Conservation (phyloP, 2,888 invertebrate genomes). For the Luperina nickerlii region DNA sequence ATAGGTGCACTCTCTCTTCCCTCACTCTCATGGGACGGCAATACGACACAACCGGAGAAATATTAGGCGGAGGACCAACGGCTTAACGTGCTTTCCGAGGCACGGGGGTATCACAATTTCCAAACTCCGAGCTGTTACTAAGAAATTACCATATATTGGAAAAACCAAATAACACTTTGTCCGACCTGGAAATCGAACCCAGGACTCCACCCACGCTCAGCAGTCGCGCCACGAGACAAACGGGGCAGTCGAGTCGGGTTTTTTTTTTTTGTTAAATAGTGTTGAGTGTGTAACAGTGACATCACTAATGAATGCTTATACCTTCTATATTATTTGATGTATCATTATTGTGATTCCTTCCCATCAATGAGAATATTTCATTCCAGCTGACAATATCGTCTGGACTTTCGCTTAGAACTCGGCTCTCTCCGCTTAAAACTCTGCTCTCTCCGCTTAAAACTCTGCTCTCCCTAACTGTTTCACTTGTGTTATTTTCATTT, state of each 20-base stretch:
- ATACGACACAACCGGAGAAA: background rate
- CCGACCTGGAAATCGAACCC: background rate
- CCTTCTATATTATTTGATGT: constrained; percentile 69
- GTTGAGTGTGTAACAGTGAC: background rate
- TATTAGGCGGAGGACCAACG: background rate
- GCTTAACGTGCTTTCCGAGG: background rate
- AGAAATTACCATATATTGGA: background rate
- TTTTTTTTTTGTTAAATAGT: background rate
- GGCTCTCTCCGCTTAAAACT: constrained; percentile 80
- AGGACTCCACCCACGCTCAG: background rate
- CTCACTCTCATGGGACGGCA: background rate
- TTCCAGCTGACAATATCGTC: constrained; percentile 81
- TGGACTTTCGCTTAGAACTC: constrained; percentile 74
- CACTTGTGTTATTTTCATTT: constrained; percentile 70
- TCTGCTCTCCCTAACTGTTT: constrained; percentile 82
- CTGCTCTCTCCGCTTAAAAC: constrained; percentile 77
- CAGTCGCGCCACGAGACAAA: background rate
- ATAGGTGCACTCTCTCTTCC: background rate
- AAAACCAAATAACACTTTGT: background rate
- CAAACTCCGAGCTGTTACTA: background rate
- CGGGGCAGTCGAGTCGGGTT: background rate
- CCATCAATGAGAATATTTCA: constrained; percentile 84
- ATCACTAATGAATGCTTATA: constrained; percentile 54
- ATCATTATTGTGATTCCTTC: constrained; percentile 75
- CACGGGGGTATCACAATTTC: background rate